Evolutionary conservation across 2,113 vertebrate species (phyloP).

Genomic region (Donacobius atricapilla): DNA sequence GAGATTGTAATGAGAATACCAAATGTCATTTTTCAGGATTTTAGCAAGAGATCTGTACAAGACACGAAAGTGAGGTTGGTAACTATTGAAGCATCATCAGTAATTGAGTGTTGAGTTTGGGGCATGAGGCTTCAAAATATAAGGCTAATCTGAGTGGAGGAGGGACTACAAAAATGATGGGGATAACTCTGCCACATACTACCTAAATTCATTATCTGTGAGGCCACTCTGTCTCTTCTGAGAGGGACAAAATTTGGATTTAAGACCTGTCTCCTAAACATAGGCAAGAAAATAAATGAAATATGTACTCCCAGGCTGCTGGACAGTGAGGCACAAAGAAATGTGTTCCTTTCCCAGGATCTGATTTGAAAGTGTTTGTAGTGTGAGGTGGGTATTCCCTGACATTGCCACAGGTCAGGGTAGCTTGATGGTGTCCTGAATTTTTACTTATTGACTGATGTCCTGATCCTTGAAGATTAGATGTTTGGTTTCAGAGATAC

Average conservation of each 20-base stretch:
- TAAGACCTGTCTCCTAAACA: neutral
- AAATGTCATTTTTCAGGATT: neutral
- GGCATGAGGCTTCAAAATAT: neutral
- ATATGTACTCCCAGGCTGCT: neutral
- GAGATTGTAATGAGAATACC: neutral
- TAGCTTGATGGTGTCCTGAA: neutral
- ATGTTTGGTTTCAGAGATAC: neutral
- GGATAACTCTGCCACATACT: neutral
- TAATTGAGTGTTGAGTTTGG: neutral
- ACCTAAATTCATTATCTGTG: neutral
- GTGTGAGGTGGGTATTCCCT: neutral
- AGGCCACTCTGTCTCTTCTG: neutral
- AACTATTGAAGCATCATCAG: neutral
- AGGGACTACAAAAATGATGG: neutral
- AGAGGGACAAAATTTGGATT: neutral
- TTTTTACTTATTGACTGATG: neutral
- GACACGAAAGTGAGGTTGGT: neutral
- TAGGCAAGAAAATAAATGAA: accelerated
- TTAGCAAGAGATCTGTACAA: neutral
- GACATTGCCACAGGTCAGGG: neutral
- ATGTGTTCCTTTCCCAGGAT: neutral
- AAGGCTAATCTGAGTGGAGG: neutral
- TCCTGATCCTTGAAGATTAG: neutral
- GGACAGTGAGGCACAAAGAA: neutral
- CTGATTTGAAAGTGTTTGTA: neutral